A percentile compares a stretch with the other conserved stretches of the same genome.
Conservation (phyloP, 2,113 vertebrate genomes). For the Orcinus orca region DNA sequence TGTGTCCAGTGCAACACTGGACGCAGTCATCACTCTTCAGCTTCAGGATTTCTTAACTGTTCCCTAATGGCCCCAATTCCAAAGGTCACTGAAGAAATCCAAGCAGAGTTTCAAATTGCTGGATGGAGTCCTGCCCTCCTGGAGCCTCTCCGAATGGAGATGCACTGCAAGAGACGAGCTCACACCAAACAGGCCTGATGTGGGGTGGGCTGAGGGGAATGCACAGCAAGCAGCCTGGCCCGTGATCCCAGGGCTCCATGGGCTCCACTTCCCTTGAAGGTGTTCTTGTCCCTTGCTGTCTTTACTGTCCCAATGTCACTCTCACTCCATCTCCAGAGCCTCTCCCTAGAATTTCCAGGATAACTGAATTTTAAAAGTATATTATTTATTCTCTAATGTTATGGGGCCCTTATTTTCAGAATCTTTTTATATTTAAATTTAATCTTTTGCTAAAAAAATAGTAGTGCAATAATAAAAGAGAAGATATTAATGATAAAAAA, state of each 20-base stretch:
- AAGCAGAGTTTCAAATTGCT: background rate
- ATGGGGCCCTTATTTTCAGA: background rate
- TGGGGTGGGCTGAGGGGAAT: too few species aligned
- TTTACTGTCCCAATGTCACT: background rate
- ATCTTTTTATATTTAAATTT: background rate
- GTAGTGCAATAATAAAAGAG: background rate
- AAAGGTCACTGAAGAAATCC: background rate
- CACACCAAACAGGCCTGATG: background rate
- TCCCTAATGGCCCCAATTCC: background rate
- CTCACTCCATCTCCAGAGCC: too few species aligned
- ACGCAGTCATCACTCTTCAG: background rate
- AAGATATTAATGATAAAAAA: background rate
- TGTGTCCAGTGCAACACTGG: background rate
- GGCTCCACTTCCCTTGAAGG: background rate
- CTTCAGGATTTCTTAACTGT: background rate
- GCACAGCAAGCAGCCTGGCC: background rate
- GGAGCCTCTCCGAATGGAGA: background rate
- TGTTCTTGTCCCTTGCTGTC: background rate
- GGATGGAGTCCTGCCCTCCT: background rate
- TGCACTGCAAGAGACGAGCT: background rate
- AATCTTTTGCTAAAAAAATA: background rate
- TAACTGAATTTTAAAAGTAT: background rate
- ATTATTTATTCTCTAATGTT: background rate
- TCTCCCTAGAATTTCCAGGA: background rate
- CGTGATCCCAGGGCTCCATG: background rate